A percentile compares a stretch with the other conserved stretches of the same genome.
Evolutionary conservation across 2,797 vertebrate species (phyloP).

Genomic region (Leptoclinus maculatus): DNA sequence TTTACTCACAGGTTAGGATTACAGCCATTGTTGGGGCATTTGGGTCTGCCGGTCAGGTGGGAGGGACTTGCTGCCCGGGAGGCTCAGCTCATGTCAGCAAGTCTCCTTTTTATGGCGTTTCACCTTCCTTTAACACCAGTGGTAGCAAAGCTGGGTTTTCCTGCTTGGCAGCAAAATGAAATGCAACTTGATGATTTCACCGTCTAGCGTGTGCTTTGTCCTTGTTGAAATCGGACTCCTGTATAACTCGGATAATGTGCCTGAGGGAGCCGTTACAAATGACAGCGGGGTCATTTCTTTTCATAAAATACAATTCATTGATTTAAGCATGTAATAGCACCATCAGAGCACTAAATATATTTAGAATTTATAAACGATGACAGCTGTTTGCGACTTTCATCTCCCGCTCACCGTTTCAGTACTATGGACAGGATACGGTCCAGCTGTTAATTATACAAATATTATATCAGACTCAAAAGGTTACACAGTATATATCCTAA

Average conservation of each 20-base stretch:
- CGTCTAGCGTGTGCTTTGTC: neutral
- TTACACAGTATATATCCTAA: neutral
- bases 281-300: neutral
- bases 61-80: conserved; percentile 29
- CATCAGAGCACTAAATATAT: neutral
- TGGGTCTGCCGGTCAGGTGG: conserved; percentile 40
- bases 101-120: conserved; percentile 30
- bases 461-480: too few species aligned
- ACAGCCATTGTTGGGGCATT: conserved; percentile 46
- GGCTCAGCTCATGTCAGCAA: conserved; percentile 40
- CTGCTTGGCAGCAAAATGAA: neutral
- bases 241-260: neutral
- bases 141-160: neutral
- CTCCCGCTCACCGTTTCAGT: neutral
- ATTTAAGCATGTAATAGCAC: neutral
- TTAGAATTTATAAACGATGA: neutral
- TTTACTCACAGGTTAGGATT: conserved; percentile 73
- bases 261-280: neutral
- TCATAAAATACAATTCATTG: neutral
- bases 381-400: neutral
- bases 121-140: conserved; percentile 21
- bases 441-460: too few species aligned
- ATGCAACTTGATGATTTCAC: neutral
- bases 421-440: neutral
- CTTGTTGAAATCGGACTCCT: neutral